Conservation (phyloP, 2,888 invertebrate species). For the Ophion costatus region DNA sequence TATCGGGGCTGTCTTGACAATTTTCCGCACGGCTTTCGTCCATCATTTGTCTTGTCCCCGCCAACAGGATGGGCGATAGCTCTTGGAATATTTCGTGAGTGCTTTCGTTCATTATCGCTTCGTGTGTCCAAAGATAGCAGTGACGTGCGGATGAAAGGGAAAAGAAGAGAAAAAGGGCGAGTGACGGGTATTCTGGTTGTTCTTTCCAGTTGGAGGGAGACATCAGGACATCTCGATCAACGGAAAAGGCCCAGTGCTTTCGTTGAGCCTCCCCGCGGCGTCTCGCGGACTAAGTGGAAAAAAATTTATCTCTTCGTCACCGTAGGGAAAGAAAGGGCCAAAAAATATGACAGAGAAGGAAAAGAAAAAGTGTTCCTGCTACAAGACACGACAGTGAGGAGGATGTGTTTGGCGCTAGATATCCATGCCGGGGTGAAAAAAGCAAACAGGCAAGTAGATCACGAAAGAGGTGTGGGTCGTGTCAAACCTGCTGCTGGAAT, state of each 20-base stretch:
- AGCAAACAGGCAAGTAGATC: constrained; percentile 1
- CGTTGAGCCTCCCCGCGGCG: constrained; percentile 25
- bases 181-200: constrained; percentile 51
- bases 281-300: constrained; percentile 59
- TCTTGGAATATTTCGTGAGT: constrained; percentile 29
- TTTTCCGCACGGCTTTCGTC: constrained; percentile 9
- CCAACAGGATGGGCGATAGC: background rate
- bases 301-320: constrained; percentile 60
- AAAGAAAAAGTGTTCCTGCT: constrained; percentile 10
- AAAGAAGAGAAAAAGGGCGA: background rate
- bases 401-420: constrained; percentile 56
- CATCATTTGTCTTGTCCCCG: constrained; percentile 16
- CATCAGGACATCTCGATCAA: constrained; percentile 59
- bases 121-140: background rate
- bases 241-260: constrained; percentile 1
- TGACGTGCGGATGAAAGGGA: background rate
- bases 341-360: constrained; percentile 8
- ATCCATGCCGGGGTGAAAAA: constrained; percentile 24
- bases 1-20: background rate
- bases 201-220: constrained; percentile 5
- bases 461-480: background rate
- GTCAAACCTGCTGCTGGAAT: too few relatives aligned
- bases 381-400: constrained; percentile 47
- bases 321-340: constrained; percentile 17
- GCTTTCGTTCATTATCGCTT: constrained; percentile 56